Base-by-base conservation (phyloP, 1,140 invertebrate species). In the Magallana angulata region DNA sequence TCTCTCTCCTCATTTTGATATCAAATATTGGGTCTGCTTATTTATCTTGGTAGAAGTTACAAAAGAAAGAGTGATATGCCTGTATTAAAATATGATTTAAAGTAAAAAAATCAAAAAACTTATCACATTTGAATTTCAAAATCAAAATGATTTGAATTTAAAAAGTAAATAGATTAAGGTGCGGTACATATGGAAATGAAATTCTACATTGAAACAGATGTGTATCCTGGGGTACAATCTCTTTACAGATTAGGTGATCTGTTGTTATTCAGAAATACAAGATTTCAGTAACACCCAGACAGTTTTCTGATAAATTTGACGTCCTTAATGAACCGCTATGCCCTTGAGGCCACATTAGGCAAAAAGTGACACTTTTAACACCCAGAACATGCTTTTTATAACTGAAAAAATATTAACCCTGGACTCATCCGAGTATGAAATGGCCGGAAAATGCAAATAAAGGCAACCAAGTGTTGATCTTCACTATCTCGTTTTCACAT, bases 301-400 rank as follows among this genome's bases (percentile, higher is more conserved):
- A 12, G 18, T 9, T 11, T 76, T 6, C 60, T 76, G 68, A 76
- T 76, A 76, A 76, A 36, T 30, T 76, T 76, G 68, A 76, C 68
- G 36, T 76, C 24, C 68, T 30, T 36, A 76, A 76, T 76, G 68
- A 76, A 76, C 68, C 68, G 24, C 24, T 76, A 36, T 9, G 30
- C 36, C 24, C 24, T 30, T 30, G 24, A 30, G 68, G 68, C 68
- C 12, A 11, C 12, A 9, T 71, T 24, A 71, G 64, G 16, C 8
- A 76, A 30, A 76, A 76, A 76, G 24, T 76, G 68, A 76, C 68
- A 76, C 68, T 8, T 76, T 76, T 30, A 76, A 76, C 68, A 76
- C 68, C 68, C 68, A 76, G 68, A 76, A 76, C 68, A 76, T 76
- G 68, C 36, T 30, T 76, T 76, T 76, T 76, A 76, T 76, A 48